phyloP scores from a whole-genome alignment of 2,113 vertebrate genomes.

The Anolis sagrei region DNA sequence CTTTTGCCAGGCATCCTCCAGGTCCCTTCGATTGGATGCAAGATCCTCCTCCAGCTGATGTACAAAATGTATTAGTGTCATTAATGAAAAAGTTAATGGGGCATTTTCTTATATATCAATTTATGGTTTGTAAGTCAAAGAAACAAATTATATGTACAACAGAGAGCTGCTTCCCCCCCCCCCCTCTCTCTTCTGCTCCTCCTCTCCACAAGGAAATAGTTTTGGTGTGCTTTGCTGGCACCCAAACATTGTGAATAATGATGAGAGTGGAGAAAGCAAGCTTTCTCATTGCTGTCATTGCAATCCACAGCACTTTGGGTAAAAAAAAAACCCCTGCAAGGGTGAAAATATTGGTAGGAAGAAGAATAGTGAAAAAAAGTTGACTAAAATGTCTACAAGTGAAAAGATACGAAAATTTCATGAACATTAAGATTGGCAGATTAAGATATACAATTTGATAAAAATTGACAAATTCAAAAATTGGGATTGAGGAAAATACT shows the following conservation, averaged over 20 bases:
- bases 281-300: conserved; percentile 69
- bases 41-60: conserved; percentile 85
- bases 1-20: conserved; percentile 74
- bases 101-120: conserved; percentile 99
- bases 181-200: conserved; percentile 79
- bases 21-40: conserved; percentile 75
- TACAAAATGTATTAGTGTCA: conserved; percentile 97
- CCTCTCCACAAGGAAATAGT: conserved; percentile 91
- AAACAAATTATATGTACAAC: conserved; percentile 97
- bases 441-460: no score
- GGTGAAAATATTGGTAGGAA: conserved; percentile 68
- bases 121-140: conserved; percentile 98
- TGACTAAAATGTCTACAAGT: no score
- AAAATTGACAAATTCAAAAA: no score
- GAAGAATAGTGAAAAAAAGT: conserved; percentile 73
- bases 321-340: conserved; percentile 86
- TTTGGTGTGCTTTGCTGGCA: conserved; percentile 99
- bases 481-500: no score
- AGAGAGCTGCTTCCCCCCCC: conserved; percentile 81
- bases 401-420: no score
- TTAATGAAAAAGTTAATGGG: conserved; percentile 99
- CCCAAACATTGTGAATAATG: conserved; percentile 98
- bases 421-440: no score
- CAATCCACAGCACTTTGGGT: conserved; percentile 91
- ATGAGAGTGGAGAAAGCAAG: conserved; percentile 95